Evolutionary conservation across 1,140 invertebrate genomes (phyloP).

Genomic region (Nephila pilipes): DNA sequence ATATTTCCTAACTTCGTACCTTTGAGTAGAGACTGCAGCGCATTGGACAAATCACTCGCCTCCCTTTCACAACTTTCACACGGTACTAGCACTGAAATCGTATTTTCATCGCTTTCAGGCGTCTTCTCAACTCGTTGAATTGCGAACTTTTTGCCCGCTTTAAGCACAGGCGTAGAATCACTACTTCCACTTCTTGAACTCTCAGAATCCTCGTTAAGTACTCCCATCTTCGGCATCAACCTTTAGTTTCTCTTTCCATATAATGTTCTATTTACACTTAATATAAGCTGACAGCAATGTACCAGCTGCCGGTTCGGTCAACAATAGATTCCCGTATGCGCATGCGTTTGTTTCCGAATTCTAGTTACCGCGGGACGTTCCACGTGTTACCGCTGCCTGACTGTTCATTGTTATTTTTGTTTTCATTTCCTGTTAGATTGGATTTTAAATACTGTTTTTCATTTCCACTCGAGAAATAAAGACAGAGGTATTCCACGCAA

Average conservation of each 20-base stretch:
- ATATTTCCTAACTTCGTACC: not conserved
- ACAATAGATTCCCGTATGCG: conserved; percentile 38
- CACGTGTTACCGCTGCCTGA: conserved; percentile 13
- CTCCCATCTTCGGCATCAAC: not conserved
- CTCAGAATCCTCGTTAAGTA: not conserved
- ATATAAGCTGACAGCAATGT: not conserved
- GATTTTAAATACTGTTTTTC: not conserved
- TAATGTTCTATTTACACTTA: not conserved
- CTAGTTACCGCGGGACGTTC: not conserved
- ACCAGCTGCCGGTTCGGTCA: conserved; percentile 63
- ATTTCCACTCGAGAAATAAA: not conserved
- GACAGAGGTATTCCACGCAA: not conserved
- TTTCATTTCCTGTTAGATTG: conserved; percentile 17
- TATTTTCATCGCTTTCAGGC: not conserved
- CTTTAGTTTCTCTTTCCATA: not conserved
- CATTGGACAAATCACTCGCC: conserved; percentile 23
- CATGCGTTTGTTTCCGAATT: conserved; percentile 23
- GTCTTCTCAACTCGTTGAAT: conserved; percentile 36
- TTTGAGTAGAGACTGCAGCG: not conserved
- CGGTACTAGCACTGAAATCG: not conserved
- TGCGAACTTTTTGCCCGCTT: conserved; percentile 57
- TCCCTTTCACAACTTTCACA: conserved; percentile 56
- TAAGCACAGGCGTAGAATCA: not conserved
- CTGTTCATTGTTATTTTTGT: not conserved
- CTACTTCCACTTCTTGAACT: not conserved